Percentiles rank a stretch among this genome's conserved stretches.
Conservation (phyloP, 1,140 invertebrate genomes). For the Harlomillsia oculata region DNA sequence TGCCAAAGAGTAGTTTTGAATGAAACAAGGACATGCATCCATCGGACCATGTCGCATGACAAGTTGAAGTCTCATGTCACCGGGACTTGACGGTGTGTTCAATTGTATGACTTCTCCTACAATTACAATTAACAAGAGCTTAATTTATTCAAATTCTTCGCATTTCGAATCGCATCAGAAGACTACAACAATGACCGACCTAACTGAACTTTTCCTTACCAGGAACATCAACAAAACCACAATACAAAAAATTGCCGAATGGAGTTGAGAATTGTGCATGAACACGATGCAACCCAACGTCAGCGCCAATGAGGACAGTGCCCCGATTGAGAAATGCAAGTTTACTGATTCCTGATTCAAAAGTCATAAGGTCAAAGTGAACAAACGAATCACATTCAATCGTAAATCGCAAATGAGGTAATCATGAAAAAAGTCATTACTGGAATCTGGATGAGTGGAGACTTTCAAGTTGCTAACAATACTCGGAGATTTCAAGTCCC, state of each 20-base stretch:
- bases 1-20: conserved; percentile 25
- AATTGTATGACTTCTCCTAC: conserved; percentile 23
- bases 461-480: background rate
- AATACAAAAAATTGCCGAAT: conserved; percentile 13
- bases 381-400: background rate
- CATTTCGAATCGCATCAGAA: background rate
- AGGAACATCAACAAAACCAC: conserved; percentile 18
- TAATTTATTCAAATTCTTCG: too few species aligned
- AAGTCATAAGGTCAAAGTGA: background rate
- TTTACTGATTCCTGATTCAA: background rate
- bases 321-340: conserved; percentile 5
- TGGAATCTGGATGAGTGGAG: background rate
- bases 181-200: background rate
- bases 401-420: background rate
- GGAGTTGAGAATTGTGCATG: background rate
- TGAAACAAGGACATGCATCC: conserved; percentile 12
- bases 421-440: background rate
- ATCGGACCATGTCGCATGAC: conserved; percentile 3
- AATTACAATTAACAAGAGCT: background rate
- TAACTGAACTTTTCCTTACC: conserved; percentile 5
- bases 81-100: conserved; percentile 9
- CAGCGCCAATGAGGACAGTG: background rate
- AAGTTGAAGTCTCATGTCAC: conserved; percentile 29
- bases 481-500: conserved; percentile 20
- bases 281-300: background rate